Base-by-base conservation (phyloP, 2,888 invertebrate species). In the Arenicola marina region DNA sequence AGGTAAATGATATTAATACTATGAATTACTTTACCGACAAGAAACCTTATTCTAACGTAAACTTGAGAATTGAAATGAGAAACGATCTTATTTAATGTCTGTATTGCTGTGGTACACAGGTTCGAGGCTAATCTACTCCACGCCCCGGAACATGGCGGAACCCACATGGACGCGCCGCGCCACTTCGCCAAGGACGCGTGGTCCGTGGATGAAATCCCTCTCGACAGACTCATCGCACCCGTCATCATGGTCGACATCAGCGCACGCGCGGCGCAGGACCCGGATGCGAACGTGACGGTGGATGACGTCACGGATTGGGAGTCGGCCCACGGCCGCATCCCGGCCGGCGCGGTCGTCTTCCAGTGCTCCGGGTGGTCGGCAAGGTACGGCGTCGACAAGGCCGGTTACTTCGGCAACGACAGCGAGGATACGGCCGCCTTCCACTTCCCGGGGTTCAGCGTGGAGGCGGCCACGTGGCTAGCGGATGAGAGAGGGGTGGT, bases 111-210 rank as follows among this genome's bases (percentile, higher is more conserved):
- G n/a, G n/a, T n/a, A n/a, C n/a, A n/a, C n/a, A n/a, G n/a, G n/a
- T n/a, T n/a, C n/a, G n/a, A n/a, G n/a, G n/a, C n/a, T n/a, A n/a
- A n/a, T n/a, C n/a, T n/a, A n/a, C n/a, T n/a, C n/a, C n/a, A n/a
- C n/a, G n/a, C n/a, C n/a, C n/a, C n/a, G n/a, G n/a, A n/a, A n/a
- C n/a, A n/a, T n/a, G n/a, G n/a, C n/a, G 59, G 59, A 4, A 59
- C 59, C 7, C 59, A 59, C 26, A 59, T 59, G 59, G 59, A 59
- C 28, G 59, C 59, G 7, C 59, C 59, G 4, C 11, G 7, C 21
- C 59, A 59, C 34, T 51, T 59, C 51, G 29, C 4, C 26, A 31
- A 28, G 11, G 21, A 51, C 21, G n/a, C 21, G 4, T 51, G 51
- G 51, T 7, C 4, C 7, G 33, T 59, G 4, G 32, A 59, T 33